A percentile compares a stretch with the other conserved stretches of the same genome.
These are phyloP conservation scores for Crocidura indochinensis DNA, from an alignment of 2,797 vertebrate species.

Conservation along the genomic window DNA sequence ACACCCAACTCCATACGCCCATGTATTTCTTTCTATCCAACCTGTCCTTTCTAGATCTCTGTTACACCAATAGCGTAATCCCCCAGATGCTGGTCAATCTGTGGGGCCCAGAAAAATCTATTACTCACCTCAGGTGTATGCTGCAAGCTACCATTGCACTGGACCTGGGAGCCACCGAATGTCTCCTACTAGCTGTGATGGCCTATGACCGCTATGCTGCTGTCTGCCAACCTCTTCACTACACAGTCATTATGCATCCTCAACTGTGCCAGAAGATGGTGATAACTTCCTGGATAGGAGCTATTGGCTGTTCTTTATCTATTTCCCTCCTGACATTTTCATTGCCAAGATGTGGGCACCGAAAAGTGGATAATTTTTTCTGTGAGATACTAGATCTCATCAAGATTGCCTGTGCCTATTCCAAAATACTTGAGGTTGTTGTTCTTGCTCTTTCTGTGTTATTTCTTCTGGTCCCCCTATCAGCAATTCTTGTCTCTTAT, in stretches of 20 bases:
- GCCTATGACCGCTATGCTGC: conserved; percentile 51
- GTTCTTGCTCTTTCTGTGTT: conserved; percentile 59
- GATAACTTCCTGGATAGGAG: conserved; percentile 40
- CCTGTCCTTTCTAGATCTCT: conserved; percentile 59
- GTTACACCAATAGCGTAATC: conserved; percentile 64
- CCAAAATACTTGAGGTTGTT: conserved; percentile 51
- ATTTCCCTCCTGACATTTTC: conserved; percentile 66
- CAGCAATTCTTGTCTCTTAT: conserved; percentile 77
- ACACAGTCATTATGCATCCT: conserved; percentile 58
- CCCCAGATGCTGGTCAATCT: conserved; percentile 72
- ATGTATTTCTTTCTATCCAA: not conserved
- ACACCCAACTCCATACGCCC: not conserved
- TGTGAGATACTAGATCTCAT: conserved; percentile 70
- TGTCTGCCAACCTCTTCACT: conserved; percentile 69
- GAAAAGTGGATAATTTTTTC: conserved; percentile 47
- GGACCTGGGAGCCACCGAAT: conserved; percentile 51
- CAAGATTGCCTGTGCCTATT: conserved; percentile 72
- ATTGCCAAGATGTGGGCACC: conserved; percentile 69
- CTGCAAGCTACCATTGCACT: conserved; percentile 64
- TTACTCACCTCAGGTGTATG: conserved; percentile 26
- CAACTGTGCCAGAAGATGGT: conserved; percentile 73
- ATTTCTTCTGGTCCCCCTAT: conserved; percentile 65
- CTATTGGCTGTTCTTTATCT: conserved; percentile 53
- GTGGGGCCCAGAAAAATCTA: conserved; percentile 53
- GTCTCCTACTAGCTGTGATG: conserved; percentile 55